Evolutionary conservation across 1,140 invertebrate genomes (phyloP), one percentile per base, ranked within the genome.

Genomic region (Drosophila albomicans): DNA sequence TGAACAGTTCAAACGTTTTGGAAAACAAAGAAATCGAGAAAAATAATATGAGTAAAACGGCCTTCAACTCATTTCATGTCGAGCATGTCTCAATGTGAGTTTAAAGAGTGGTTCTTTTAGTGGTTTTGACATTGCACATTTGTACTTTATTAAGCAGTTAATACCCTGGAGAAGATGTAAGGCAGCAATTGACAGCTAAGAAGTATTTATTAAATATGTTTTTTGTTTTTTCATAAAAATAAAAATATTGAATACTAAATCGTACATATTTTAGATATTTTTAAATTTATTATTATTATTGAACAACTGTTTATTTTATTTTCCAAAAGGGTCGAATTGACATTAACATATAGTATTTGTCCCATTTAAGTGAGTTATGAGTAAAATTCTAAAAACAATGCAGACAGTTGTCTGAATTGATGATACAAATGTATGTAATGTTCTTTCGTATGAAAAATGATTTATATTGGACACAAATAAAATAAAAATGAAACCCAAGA

Each of bases 401-500:
- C 46, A 28, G 15, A 52, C 28, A 30, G 41, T 35, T 15, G 16
- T 58, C 2, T 20, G 35, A 16, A 41, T 41, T 43, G 5, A 41
- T 45, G 35, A 62, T 48, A 49, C 7, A 41, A 41, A 35, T 13
- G 49, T 28, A 57, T 52, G 4, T 13, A 5, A 62, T 52, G 20
- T 52, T 8, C 28, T 11, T 10, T 32, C 51, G 6, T 8, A 13
- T 8, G 20, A 25, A 41, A 51, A 43, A 16, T 58, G 78, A 85
- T 72, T 78, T 81, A 30, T 57, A 48, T 81, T 61, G 13, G 32
- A 6, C 32, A 8, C 35, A 28, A 5, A 38, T 15, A 16, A 35
- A 56, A 56, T 35, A 20, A 52, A 51, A n/a, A 2, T 16, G 13
- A 15, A 45, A 13, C 32, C 25, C 28, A 32, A 59, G 35, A 59